phyloP scores from a whole-genome alignment of 2,797 vertebrate species.

The Ptychobarbus kaznakovi region DNA sequence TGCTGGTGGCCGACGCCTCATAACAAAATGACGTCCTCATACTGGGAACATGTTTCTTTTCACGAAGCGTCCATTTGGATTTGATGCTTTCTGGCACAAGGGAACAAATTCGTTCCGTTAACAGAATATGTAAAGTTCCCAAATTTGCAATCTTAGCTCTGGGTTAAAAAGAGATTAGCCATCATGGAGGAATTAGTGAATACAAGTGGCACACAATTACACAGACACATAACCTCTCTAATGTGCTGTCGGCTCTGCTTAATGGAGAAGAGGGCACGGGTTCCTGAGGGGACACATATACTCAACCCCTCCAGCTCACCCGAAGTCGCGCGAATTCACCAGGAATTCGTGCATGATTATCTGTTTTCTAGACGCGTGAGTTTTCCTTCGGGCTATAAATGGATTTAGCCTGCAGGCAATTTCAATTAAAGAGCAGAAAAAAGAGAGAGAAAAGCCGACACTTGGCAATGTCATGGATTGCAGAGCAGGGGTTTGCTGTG shows the following conservation, averaged over 20 bases:
- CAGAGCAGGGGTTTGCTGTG: slow-evolving; percentile 22
- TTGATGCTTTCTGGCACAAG: slow-evolving; percentile 73
- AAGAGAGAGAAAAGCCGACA: slow-evolving; percentile 57
- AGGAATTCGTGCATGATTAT: too few relatives aligned
- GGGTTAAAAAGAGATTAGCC: slow-evolving; percentile 72
- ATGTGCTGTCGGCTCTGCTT: slow-evolving; percentile 73
- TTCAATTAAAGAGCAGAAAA: slow-evolving; percentile 69
- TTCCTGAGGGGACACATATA: slow-evolving; percentile 63
- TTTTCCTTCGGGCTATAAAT: too few relatives aligned
- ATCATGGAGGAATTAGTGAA: slow-evolving; percentile 76
- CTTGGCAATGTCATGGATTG: slow-evolving; percentile 58
- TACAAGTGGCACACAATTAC: slow-evolving; percentile 75
- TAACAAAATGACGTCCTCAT: not conserved
- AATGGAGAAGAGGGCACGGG: slow-evolving; percentile 66
- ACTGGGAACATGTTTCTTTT: too few relatives aligned
- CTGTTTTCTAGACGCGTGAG: too few relatives aligned
- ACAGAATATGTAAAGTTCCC: slow-evolving; percentile 75
- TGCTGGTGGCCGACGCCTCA: too few relatives aligned
- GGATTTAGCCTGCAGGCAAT: slow-evolving; percentile 73
- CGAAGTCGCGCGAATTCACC: too few relatives aligned
- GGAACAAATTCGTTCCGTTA: slow-evolving; percentile 75
- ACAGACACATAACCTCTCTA: slow-evolving; percentile 70
- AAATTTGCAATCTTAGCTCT: slow-evolving; percentile 72
- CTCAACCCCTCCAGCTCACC: slow-evolving; percentile 56
- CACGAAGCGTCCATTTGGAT: slow-evolving; percentile 69